Percentiles rank a stretch among this genome's conserved stretches.
These are phyloP conservation scores for Scaptomyza montana DNA, from an alignment of 1,140 invertebrate species.

Conservation along the genomic window DNA sequence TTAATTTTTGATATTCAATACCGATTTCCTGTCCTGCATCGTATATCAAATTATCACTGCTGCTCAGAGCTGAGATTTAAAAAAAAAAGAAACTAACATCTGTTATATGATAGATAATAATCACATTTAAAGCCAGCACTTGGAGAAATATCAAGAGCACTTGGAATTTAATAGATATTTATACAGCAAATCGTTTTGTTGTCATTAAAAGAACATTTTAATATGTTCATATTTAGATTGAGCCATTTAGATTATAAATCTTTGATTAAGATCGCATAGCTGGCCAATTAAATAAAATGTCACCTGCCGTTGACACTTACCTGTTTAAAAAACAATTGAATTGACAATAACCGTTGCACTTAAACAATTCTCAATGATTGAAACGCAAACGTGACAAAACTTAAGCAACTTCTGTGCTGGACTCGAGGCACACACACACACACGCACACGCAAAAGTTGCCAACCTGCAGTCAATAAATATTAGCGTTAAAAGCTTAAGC, in stretches of 20 bases:
- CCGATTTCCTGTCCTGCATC: conserved; percentile 43
- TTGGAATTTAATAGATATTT: too few relatives aligned
- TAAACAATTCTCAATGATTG: conserved; percentile 26
- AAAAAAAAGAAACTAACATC: conserved; percentile 2
- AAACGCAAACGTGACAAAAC: conserved; percentile 46
- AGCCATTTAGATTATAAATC: background rate
- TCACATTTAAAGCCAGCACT: too few relatives aligned
- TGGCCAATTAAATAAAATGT: conserved; percentile 16
- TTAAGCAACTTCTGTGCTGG: conserved; percentile 26
- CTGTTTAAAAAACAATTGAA: conserved; percentile 29
- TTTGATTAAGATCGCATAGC: conserved; percentile 1
- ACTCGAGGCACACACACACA: conserved; percentile 5
- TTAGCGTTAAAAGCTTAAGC: conserved; percentile 65
- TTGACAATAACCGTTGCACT: conserved; percentile 39
- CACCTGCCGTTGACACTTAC: conserved; percentile 37
- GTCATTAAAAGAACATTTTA: too few relatives aligned
- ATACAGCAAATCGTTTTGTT: too few relatives aligned
- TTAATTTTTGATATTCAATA: conserved; percentile 29
- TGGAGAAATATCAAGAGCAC: background rate
- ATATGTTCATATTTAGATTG: too few relatives aligned
- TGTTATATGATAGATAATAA: background rate
- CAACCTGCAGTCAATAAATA: conserved; percentile 56
- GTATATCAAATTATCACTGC: conserved; percentile 27
- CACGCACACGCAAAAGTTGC: conserved; percentile 5
- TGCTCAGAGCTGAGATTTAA: background rate